Conservation (phyloP, 2,113 vertebrate species). For the Strix aluco region DNA sequence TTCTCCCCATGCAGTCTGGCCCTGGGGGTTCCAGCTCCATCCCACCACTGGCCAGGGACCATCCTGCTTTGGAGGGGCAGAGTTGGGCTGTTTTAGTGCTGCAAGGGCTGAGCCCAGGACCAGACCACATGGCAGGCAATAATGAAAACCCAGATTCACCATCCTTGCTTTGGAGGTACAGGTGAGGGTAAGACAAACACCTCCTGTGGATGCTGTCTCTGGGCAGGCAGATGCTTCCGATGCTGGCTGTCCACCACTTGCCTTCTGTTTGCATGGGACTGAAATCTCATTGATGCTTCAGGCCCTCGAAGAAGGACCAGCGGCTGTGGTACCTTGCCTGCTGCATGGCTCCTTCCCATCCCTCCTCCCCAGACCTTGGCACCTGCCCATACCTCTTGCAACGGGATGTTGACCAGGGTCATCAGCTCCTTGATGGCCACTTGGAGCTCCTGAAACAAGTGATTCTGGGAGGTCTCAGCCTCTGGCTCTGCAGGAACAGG, state of each 20-base stretch:
- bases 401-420: slow-evolving; percentile 81
- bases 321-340: background rate
- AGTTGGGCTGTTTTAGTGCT: background rate
- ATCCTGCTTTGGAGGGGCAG: background rate
- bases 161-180: background rate
- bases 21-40: background rate
- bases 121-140: background rate
- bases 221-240: background rate
- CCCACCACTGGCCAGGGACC: background rate
- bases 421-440: slow-evolving; percentile 84
- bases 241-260: background rate
- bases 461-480: slow-evolving; percentile 76
- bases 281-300: background rate
- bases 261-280: background rate
- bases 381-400: slow-evolving; percentile 80
- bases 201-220: background rate
- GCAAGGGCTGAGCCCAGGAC: background rate
- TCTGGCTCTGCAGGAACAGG: slow-evolving; percentile 69
- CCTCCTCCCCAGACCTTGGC: background rate
- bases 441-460: slow-evolving; percentile 83
- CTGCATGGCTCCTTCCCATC: background rate
- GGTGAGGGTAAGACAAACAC: background rate
- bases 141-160: background rate
- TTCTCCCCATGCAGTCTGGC: background rate
- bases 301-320: no score